Evolutionary conservation across 2,888 invertebrate species (phyloP).

Genomic region (Drosophila cognata): DNA sequence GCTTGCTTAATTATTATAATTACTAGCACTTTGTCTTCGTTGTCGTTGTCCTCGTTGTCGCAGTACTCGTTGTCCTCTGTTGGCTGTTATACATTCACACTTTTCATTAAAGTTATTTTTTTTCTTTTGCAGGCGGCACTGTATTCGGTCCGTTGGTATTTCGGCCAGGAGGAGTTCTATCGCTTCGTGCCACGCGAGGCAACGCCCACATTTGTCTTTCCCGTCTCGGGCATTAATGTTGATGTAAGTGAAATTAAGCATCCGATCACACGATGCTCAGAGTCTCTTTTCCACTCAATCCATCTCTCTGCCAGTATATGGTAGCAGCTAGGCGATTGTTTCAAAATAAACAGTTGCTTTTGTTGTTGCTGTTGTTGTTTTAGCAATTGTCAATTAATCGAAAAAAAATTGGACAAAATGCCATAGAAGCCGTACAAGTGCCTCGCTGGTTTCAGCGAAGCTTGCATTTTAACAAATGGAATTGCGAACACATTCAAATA

Average conservation of each 20-base stretch:
- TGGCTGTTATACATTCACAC: slow-evolving; percentile 42
- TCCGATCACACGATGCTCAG: slow-evolving; percentile 13
- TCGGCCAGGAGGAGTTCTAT: slow-evolving; percentile 87
- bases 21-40: slow-evolving; percentile 76
- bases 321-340: slow-evolving; percentile 5
- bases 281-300: neutral
- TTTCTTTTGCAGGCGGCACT: slow-evolving; percentile 84
- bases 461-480: slow-evolving; percentile 64
- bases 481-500: slow-evolving; percentile 73
- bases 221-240: slow-evolving; percentile 87
- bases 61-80: slow-evolving; percentile 9
- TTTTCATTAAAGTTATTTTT: slow-evolving; percentile 57
- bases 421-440: slow-evolving; percentile 34
- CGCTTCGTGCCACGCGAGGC: slow-evolving; percentile 87
- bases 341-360: slow-evolving; percentile 1
- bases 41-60: slow-evolving; percentile 23
- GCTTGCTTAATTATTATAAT: slow-evolving; percentile 78
- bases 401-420: slow-evolving; percentile 56
- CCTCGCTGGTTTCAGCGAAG: slow-evolving; percentile 22
- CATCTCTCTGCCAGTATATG: neutral
- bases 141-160: slow-evolving; percentile 89
- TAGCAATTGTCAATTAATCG: slow-evolving; percentile 57
- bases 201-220: slow-evolving; percentile 87
- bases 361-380: slow-evolving; percentile 13
- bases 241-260: slow-evolving; percentile 86